phyloP scores from a whole-genome alignment of 2,113 vertebrate genomes.

The Paedocypris sp. region DNA sequence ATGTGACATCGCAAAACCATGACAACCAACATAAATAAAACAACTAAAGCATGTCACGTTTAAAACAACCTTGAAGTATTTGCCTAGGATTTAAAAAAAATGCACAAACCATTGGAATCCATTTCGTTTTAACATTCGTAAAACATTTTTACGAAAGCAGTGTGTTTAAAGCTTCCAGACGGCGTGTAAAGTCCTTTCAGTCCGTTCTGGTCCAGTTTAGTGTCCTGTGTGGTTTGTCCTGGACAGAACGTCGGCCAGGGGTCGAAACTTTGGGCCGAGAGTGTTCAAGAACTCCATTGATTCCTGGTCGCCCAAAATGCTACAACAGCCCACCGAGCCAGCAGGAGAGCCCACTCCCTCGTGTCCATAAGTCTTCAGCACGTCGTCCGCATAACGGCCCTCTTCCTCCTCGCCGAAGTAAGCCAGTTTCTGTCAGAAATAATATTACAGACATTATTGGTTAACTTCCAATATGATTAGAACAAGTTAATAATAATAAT shows the following conservation, averaged over 20 bases:
- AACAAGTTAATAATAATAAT: too few species aligned
- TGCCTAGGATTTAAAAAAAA: too few species aligned
- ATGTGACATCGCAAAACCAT: too few species aligned
- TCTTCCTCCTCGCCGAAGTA: conserved; percentile 29
- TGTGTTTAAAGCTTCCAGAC: background rate
- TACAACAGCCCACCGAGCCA: conserved; percentile 77
- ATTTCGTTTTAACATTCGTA: too few species aligned
- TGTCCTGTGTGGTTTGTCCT: background rate
- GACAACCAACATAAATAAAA: too few species aligned
- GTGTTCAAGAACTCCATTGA: conserved; percentile 72
- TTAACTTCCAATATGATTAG: too few species aligned
- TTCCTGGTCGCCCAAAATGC: conserved; percentile 62
- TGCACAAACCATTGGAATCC: too few species aligned
- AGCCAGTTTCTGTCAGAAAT: conserved; percentile 40
- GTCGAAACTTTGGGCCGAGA: conserved; percentile 77
- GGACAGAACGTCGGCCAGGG: conserved; percentile 68
- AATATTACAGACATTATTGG: too few species aligned
- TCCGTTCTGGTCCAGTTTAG: background rate
- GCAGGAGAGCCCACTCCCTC: conserved; percentile 74
- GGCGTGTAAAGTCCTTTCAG: background rate
- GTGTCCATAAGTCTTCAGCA: conserved; percentile 64
- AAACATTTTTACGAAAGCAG: background rate
- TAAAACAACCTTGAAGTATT: too few species aligned
- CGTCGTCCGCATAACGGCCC: conserved; percentile 60
- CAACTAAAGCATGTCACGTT: too few species aligned